Percentiles rank a stretch among this genome's conserved stretches.
Evolutionary conservation across 2,888 invertebrate genomes (phyloP).

Genomic region (Troglohyphantes excavatus): DNA sequence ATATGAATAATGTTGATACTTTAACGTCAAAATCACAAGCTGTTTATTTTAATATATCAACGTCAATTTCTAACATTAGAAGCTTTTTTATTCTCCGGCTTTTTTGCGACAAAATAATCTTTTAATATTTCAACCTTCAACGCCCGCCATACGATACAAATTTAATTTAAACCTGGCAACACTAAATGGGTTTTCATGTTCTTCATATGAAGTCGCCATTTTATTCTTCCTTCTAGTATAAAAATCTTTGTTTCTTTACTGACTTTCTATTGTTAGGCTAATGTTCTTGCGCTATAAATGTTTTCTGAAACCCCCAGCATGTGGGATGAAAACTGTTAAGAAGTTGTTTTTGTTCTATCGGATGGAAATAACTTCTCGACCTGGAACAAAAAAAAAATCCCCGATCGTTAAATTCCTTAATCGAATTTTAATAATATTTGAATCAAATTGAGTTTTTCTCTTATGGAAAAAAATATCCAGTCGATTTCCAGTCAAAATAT

Average conservation of each 20-base stretch:
- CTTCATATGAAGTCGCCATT: not conserved
- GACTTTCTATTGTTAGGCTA: slow-evolving; percentile 33
- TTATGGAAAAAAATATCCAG: not conserved
- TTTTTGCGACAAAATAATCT: slow-evolving; percentile 28
- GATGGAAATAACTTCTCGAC: not conserved
- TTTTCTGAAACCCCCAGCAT: not conserved
- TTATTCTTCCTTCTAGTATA: not conserved
- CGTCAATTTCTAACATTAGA: slow-evolving; percentile 32
- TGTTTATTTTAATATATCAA: slow-evolving; percentile 50
- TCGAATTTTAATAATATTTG: slow-evolving; percentile 69
- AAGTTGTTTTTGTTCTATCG: slow-evolving; percentile 29
- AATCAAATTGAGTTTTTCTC: slow-evolving; percentile 41
- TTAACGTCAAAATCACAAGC: not conserved
- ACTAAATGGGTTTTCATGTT: slow-evolving; percentile 57
- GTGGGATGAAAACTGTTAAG: slow-evolving; percentile 12
- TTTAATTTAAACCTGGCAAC: slow-evolving; percentile 34
- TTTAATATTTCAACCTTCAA: slow-evolving; percentile 42
- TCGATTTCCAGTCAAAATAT: slow-evolving; percentile 43
- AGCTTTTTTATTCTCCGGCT: not conserved
- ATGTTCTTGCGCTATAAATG: slow-evolving; percentile 24
- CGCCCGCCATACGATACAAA: slow-evolving; percentile 30
- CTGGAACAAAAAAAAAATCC: not conserved
- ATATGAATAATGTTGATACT: not conserved
- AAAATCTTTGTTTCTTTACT: not conserved
- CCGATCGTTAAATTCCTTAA: slow-evolving; percentile 42